Base-by-base conservation (phyloP, 2,113 vertebrate species). In the Climacteris rufus region DNA sequence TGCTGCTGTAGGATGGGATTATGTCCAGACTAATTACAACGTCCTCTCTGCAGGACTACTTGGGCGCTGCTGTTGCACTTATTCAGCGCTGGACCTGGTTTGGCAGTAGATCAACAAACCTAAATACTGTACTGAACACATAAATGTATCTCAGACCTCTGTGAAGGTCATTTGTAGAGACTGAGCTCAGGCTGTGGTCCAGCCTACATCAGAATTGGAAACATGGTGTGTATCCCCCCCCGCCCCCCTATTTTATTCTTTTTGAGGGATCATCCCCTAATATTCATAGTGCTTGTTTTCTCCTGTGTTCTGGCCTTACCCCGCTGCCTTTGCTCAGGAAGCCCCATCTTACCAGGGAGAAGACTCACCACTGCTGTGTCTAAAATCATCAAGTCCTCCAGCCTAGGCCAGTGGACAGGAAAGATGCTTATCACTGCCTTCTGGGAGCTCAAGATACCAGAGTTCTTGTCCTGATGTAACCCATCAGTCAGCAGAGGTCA, bases 151-250 rank as follows among this genome's bases (percentile, higher is more conserved):
- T 83, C 64, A 66, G 45, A 71, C 7, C 21, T 79, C n/a, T 65
- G 30, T 13, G 61, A 44, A 83, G 15, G 20, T 47, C 4, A 22
- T 52, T 44, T 52, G 25, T 33, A 56, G 76, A 20, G 11, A 53
- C 15, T 24, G 60, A 59, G 15, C 18, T 79, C 35, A 66, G 61
- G 39, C 4, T 42, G 7, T 4, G 5, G 33, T 31, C 52, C 9
- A 35, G 56, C 27, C 25, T 39, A 17, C 10, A 19, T 30, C 18
- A 15, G 27, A 56, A 69, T 15, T 60, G 33, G 27, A 50, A 75
- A 50, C 11, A 30, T 5, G 2, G 27, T n/a, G 22, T 8, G 6
- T 0, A 9, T 16, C 35, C 14, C 11, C 3, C 0, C 2, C 10
- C 13, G 12, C 25, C 1, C 0, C 4, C 1, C 0, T 3, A 6